phyloP scores from a whole-genome alignment of 2,888 invertebrate genomes.

The Ecdyonurus torrentis region DNA sequence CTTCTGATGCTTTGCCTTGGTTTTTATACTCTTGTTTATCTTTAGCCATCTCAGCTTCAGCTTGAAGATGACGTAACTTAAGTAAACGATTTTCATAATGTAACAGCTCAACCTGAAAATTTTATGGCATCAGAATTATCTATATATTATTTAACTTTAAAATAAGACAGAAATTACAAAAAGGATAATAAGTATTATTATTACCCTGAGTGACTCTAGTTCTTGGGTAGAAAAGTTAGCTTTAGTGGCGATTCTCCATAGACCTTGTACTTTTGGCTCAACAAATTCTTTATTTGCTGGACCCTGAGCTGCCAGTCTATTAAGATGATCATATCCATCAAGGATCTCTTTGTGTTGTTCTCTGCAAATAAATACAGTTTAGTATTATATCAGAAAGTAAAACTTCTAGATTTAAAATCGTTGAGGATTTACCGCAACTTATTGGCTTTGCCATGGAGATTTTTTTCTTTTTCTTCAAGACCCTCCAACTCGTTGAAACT shows the following conservation, averaged over 20 bases:
- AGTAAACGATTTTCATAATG: conserved; percentile 75
- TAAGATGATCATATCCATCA: conserved; percentile 61
- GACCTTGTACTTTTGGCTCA: conserved; percentile 75
- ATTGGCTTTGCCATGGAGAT: conserved; percentile 49
- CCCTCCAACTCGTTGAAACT: conserved; percentile 50
- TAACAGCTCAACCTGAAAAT: conserved; percentile 51
- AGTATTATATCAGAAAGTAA: too few relatives aligned
- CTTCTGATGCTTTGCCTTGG: conserved; percentile 40
- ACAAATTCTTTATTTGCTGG: conserved; percentile 73
- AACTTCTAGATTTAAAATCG: too few relatives aligned
- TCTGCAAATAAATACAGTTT: conserved; percentile 28
- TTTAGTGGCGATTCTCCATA: conserved; percentile 69
- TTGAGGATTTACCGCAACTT: background rate
- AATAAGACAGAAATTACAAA: background rate
- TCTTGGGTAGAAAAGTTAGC: conserved; percentile 69
- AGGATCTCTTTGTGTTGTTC: conserved; percentile 58
- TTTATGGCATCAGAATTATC: conserved; percentile 6
- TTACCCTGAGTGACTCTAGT: conserved; percentile 62
- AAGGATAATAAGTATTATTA: too few relatives aligned
- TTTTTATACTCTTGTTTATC: conserved; percentile 46
- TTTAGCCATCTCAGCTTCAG: conserved; percentile 56
- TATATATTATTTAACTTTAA: conserved; percentile 1
- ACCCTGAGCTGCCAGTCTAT: conserved; percentile 54
- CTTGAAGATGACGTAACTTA: conserved; percentile 67
- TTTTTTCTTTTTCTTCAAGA: conserved; percentile 39